Conservation (phyloP, 2,888 invertebrate species). For the Caenorhabditis sp. region DNA sequence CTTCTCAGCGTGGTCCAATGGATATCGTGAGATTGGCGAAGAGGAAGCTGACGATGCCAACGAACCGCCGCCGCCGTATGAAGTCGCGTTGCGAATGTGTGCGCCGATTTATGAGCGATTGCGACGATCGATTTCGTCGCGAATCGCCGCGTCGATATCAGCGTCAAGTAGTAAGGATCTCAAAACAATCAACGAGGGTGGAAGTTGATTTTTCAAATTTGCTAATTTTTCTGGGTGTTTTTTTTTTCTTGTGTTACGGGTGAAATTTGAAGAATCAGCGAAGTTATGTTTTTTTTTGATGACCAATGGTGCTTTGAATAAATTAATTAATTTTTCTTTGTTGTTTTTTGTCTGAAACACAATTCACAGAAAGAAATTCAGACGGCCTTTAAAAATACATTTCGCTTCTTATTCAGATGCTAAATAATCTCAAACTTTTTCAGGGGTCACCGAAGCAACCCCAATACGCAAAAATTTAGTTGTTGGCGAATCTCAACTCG, state of each 20-base stretch:
- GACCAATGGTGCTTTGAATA: slow-evolving; percentile 1
- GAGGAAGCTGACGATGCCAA: slow-evolving; percentile 36
- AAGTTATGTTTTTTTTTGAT: neutral
- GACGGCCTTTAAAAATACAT: too few species aligned
- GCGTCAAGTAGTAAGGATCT: slow-evolving; percentile 61
- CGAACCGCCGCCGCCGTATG: slow-evolving; percentile 67
- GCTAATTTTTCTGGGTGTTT: neutral
- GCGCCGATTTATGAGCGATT: slow-evolving; percentile 69
- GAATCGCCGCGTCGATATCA: slow-evolving; percentile 56
- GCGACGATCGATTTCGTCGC: slow-evolving; percentile 50
- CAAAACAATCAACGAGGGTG: slow-evolving; percentile 18
- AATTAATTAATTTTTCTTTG: neutral
- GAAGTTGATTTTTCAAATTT: neutral
- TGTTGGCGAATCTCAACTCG: slow-evolving; percentile 75
- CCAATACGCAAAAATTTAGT: slow-evolving; percentile 58
- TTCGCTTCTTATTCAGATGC: too few species aligned
- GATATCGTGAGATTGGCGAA: slow-evolving; percentile 30
- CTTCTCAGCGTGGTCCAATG: slow-evolving; percentile 41
- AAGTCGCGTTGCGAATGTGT: slow-evolving; percentile 75
- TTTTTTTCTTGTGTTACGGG: neutral
- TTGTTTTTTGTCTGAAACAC: too few species aligned
- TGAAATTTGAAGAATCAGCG: neutral
- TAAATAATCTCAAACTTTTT: neutral
- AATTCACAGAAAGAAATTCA: too few species aligned
- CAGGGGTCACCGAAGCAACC: neutral